Percentiles rank a stretch among this genome's conserved stretches.
phyloP scores from a whole-genome alignment of 2,888 invertebrate genomes.

The Ormyrus labotus region DNA sequence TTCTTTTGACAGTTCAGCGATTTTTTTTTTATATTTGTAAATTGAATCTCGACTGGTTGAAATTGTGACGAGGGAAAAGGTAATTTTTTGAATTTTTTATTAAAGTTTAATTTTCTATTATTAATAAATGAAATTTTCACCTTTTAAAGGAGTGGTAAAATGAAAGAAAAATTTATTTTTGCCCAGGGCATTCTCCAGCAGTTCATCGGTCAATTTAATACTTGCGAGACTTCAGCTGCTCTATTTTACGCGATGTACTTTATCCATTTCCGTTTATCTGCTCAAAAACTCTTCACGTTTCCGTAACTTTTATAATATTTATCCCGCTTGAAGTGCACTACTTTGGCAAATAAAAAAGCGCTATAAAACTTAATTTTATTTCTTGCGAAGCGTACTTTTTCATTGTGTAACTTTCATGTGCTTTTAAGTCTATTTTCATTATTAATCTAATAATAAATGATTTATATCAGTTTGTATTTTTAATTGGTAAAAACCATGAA shows the following conservation, averaged over 20 bases:
- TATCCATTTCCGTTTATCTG: conserved; percentile 27
- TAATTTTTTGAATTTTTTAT: no score
- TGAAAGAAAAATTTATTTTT: conserved; percentile 10
- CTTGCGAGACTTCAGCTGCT: conserved; percentile 11
- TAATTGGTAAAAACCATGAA: no score
- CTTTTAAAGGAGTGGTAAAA: neutral
- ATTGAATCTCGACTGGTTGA: no score
- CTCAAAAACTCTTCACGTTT: conserved; percentile 2
- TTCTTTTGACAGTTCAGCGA: no score
- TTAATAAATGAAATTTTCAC: no score
- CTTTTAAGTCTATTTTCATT: no score
- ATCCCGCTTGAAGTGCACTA: neutral
- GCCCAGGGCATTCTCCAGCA: conserved; percentile 12
- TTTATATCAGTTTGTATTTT: neutral
- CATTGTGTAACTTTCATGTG: no score
- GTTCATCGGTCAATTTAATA: conserved; percentile 26
- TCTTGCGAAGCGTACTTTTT: no score
- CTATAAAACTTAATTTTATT: no score
- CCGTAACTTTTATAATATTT: conserved; percentile 6
- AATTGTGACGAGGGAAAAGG: no score
- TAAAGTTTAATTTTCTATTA: no score
- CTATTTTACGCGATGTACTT: conserved; percentile 18
- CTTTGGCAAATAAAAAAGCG: neutral
- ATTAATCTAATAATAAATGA: neutral
- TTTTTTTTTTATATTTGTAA: no score